phyloP scores from a whole-genome alignment of 2,797 vertebrate species.

The Mus caroli region DNA sequence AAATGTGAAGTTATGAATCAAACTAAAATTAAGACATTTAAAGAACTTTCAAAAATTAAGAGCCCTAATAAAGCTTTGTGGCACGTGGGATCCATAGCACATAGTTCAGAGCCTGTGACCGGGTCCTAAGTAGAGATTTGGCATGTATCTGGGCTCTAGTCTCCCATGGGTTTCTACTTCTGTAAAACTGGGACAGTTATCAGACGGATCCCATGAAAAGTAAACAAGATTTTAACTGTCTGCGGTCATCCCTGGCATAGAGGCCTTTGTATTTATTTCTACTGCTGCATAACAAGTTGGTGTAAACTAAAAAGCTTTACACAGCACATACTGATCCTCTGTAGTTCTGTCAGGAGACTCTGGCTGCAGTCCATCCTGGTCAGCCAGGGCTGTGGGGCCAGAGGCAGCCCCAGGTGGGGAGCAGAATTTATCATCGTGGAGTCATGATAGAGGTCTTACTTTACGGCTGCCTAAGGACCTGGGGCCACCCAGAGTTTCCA shows the following conservation, averaged over 20 bases:
- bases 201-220: neutral
- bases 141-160: neutral
- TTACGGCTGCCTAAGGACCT: neutral
- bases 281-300: neutral
- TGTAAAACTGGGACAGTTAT: neutral
- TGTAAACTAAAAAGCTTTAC: neutral
- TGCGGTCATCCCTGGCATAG: neutral
- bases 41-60: neutral
- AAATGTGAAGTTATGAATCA: neutral
- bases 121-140: neutral
- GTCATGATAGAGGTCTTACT: neutral
- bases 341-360: neutral
- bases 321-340: neutral
- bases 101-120: neutral
- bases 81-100: neutral
- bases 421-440: neutral
- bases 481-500: neutral
- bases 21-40: neutral
- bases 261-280: neutral
- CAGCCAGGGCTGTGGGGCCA: neutral
- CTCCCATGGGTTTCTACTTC: neutral
- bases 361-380: neutral
- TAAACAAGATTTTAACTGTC: conserved; percentile 4
- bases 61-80: neutral
- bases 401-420: neutral